Base-by-base conservation (phyloP, 2,113 vertebrate genomes). In the Sitta europaea region DNA sequence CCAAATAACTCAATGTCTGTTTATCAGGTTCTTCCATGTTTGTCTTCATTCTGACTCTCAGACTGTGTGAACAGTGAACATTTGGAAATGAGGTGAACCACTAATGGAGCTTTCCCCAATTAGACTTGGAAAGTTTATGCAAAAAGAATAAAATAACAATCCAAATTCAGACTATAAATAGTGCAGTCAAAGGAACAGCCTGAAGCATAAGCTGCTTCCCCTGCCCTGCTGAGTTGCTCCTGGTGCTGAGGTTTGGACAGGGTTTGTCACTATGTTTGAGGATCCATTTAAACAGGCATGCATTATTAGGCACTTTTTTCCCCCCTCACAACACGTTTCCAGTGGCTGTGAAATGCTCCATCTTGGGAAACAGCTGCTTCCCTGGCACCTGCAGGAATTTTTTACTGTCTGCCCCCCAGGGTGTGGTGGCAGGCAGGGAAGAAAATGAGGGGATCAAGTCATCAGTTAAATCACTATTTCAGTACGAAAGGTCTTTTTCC, bases 61-160 rank as follows among this genome's bases (percentile, higher is more conserved):
- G 81, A 47, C 27, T 4, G 5, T 59, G 53, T 9, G 24, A 88
- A 23, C 23, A 61, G 84, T 2, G 19, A 62, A 40, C 18, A 8
- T 68, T 28, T 70, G 63, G 50, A 77, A 90, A 57, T 0, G 9
- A 73, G 29, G n/a, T 7, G 27, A 57, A 57, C 66, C 40, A 38
- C 77, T 87, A 45, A 85, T 45, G 33, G 80, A 72, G 33, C 74
- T 58, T 87, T 85, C 50, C 35, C 13, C 23, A 47, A 0, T 45
- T 65, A 48, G 75, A 38, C 38, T 62, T 48, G 66, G 33, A 61
- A 86, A 72, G 33, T 72, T 68, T 82, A 33, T n/a, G 55, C 45
- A 42, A 58, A 72, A 94, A 35, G 33, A 73, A 73, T 47, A 48
- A 93, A 92, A 82, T 47, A 88, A 50, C 57, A 94, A 50, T 47